Evolutionary conservation across 2,113 vertebrate genomes (phyloP).

Genomic region (Cyprinus carpio): DNA sequence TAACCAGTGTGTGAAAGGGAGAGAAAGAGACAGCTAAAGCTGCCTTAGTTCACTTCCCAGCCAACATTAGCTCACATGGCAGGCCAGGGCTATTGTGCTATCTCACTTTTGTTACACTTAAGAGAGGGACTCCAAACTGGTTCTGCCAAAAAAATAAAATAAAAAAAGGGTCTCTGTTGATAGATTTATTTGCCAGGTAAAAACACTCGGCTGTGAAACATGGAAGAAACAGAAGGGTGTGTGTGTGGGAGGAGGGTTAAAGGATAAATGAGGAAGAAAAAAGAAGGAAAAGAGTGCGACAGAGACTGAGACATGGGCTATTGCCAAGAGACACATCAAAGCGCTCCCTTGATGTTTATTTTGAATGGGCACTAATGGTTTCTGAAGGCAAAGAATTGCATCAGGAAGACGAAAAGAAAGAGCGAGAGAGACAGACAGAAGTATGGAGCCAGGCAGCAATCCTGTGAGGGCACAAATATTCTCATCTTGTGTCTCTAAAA

Average conservation of each 20-base stretch:
- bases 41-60: constrained; percentile 36
- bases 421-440: constrained; percentile 16
- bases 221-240: constrained; percentile 37
- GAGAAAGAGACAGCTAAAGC: constrained; percentile 30
- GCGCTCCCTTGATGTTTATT: constrained; percentile 49
- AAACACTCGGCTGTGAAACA: constrained; percentile 31
- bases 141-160: constrained; percentile 8
- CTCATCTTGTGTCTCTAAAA: constrained; percentile 33
- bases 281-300: constrained; percentile 34
- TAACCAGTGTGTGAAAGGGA: constrained; percentile 21
- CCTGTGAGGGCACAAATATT: constrained; percentile 30
- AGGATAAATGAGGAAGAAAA: constrained; percentile 44
- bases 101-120: constrained; percentile 42
- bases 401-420: constrained; percentile 34
- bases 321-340: constrained; percentile 50
- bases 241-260: constrained; percentile 24
- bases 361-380: constrained; percentile 48
- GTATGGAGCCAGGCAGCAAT: constrained; percentile 23
- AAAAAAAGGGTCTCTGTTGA: constrained; percentile 34
- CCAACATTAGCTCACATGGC: constrained; percentile 24
- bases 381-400: constrained; percentile 45
- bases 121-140: constrained; percentile 30
- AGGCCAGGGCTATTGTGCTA: constrained; percentile 24
- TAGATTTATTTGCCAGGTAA: constrained; percentile 49
- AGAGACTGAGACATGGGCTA: constrained; percentile 39